phyloP scores from a whole-genome alignment of 2,888 invertebrate genomes.

The Hymenopus coronatus region DNA sequence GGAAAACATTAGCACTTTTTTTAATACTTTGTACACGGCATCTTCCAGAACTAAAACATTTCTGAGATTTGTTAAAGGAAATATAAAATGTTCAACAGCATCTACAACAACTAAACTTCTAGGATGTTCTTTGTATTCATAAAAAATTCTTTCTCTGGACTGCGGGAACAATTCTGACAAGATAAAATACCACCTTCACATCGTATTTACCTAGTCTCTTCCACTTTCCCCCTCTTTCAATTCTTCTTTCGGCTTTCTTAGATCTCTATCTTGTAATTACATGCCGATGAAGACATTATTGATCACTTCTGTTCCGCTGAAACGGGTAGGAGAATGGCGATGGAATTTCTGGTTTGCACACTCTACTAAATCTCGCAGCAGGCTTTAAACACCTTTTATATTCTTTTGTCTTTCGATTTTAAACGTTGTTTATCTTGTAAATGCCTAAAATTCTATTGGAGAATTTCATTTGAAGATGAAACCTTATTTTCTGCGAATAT shows the following conservation, averaged over 20 bases:
- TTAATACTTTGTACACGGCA: no score
- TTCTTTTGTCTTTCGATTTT: neutral
- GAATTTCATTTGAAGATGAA: neutral
- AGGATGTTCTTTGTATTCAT: neutral
- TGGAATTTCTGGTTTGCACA: neutral
- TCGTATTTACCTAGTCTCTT: neutral
- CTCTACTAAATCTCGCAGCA: neutral
- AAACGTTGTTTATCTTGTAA: neutral
- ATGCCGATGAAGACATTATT: neutral
- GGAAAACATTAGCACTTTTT: no score
- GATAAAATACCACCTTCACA: neutral
- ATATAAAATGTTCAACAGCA: no score
- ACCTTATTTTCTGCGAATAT: neutral
- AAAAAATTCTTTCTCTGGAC: neutral
- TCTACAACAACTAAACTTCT: neutral
- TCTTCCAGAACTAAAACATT: no score
- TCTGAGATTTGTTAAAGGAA: no score
- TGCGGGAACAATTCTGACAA: neutral
- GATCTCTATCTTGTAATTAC: neutral
- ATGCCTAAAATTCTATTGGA: neutral
- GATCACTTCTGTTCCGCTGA: neutral
- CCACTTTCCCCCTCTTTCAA: neutral
- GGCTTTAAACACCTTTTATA: neutral
- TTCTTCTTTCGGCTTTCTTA: neutral
- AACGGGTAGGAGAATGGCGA: neutral